phyloP scores from a whole-genome alignment of 1,140 invertebrate species.

The Drosophila neocordata region DNA sequence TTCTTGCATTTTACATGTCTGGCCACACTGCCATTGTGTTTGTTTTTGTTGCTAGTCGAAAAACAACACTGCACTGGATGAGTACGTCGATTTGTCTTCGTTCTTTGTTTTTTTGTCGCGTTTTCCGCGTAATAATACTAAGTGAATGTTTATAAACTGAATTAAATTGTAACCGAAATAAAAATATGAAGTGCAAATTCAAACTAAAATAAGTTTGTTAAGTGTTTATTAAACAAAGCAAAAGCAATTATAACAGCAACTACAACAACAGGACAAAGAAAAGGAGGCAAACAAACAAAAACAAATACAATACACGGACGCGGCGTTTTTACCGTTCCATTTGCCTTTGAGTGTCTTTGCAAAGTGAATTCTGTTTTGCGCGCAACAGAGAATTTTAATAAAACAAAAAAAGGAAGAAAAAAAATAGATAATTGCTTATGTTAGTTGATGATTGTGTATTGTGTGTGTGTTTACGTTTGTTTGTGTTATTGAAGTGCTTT shows the following conservation, averaged over 20 bases:
- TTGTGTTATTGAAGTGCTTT: not conserved
- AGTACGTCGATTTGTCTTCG: not conserved
- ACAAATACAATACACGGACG: conserved; percentile 3
- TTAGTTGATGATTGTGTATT: not conserved
- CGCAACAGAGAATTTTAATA: conserved; percentile 1
- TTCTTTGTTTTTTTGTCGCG: not conserved
- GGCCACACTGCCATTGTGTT: not conserved
- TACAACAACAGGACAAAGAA: not conserved
- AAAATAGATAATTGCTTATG: conserved; percentile 6
- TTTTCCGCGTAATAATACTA: conserved; percentile 4
- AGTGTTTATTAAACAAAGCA: not conserved
- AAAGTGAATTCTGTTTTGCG: conserved; percentile 8
- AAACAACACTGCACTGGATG: not conserved
- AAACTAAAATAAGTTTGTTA: not conserved
- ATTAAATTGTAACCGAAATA: not conserved
- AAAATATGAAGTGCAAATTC: not conserved
- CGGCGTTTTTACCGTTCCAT: conserved; percentile 8
- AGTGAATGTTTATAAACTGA: not conserved
- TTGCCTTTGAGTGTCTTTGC: conserved; percentile 1
- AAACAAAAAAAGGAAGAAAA: not conserved
- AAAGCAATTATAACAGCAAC: not conserved
- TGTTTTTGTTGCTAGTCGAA: conserved; percentile 1
- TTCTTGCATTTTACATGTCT: not conserved
- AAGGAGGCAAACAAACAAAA: conserved; percentile 3
- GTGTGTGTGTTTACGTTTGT: not conserved